Base-by-base conservation (phyloP, 2,113 vertebrate species). In the Haplochromis vanheusdeni region DNA sequence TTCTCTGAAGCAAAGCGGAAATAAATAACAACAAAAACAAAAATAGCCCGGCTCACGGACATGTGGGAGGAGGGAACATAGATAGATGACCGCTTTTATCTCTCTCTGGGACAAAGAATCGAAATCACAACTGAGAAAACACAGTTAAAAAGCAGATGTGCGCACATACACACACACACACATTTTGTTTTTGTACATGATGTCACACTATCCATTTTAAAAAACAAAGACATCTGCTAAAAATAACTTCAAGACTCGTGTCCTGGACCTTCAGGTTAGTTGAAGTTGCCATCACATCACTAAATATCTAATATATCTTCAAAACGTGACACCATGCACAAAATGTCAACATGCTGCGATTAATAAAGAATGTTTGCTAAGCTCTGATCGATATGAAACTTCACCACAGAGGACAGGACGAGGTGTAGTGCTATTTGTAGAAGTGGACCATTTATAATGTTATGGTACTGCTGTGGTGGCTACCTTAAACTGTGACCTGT, bases 51-150 rank as follows among this genome's bases (percentile, higher is more conserved):
- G 33, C 79, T 6, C 14, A 33, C 4, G 6, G 12, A 75, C 21
- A 81, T 21, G 31, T 23, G 70, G 47, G 62, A 21, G 12, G 54
- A 31, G 47, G 62, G 12, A 83, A 52, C 82, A 80, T 19, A 73
- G 80, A 89, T 89, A 83, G 31, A 86, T 83, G 83, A 73, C 79
- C 7, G 77, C 80, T 90, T 90, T 89, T 92, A 88, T 91, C 82
- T 87, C 80, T 80, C 47, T 84, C 11, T 65, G 62, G 45, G 70
- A 51, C 56, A 19, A 5, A 82, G 83, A 75, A 89, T 84, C 55
- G 37, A 89, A 84, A 89, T 92, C 83, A 90, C 82, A 45, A 55
- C 33, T 68, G 52, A 79, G 42, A 52, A 89, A 89, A 89, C 82
- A 84, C 55, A 49, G 65, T 58, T 83, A 84, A 83, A 83, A 84